Evolutionary conservation across 1,140 invertebrate species (phyloP), one percentile per base, ranked within the genome.

Genomic region (Medauroidea extradentata): DNA sequence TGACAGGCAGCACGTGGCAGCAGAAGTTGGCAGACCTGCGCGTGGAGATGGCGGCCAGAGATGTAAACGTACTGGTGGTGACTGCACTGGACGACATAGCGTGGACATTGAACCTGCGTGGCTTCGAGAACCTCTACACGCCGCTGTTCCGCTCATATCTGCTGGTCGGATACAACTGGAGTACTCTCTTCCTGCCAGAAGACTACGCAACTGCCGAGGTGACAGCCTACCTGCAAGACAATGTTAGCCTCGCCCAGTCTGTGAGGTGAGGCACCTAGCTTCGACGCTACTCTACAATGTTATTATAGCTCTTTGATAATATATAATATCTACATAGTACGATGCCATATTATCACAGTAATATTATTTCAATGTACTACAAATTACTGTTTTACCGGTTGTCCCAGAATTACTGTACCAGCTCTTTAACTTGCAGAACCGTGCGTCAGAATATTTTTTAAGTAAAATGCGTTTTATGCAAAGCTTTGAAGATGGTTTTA

Each of bases 41-140:
- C 13, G 59, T 69, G 48, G 74, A 78, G 57, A 74, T 86, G 72
- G 65, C 68, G 14, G 65, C 80, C 2, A 71, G 78, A 41, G 67
- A 71, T 8, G 74, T 74, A 9, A 74, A 78, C 63, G 69, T 77
- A 5, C 65, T 83, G 46, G 73, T 86, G 25, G 70, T 86, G 3
- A 81, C 83, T 3, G 81, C 81, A 14, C 66, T 87, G 44, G 84
- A 86, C 67, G 84, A 87, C 70, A 78, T 84, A 42, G 84, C 85
- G 3, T 86, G 85, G 85, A 66, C 88, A 25, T 76, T 89, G 43
- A 90, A 90, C 73, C 69, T 90, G 18, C 72, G 88, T 39, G 86
- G 87, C 13, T 73, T 75, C 24, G 88, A 90, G 70, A 81, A 88
- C 58, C 77, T 78, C 5, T 85, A 76, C 67, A 86, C 85, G 65